Evolutionary conservation across 2,113 vertebrate species (phyloP).

Genomic region (Oryzias javanicus): DNA sequence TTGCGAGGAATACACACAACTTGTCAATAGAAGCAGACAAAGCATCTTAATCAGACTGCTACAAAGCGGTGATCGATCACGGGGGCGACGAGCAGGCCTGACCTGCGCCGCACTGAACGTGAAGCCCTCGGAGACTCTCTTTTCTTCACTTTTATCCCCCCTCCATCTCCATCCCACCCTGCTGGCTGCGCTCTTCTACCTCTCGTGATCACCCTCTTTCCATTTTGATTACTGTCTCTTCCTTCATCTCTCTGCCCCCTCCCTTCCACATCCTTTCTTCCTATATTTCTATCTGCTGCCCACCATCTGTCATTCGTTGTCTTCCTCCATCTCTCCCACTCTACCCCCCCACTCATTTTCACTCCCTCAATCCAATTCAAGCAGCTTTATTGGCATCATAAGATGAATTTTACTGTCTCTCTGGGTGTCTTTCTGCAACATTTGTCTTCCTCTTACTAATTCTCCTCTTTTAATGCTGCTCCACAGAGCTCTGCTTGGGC

Average conservation of each 20-base stretch:
- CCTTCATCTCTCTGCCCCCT: constrained; percentile 19
- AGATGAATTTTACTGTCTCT: constrained; percentile 63
- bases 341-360: constrained; percentile 38
- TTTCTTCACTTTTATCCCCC: constrained; percentile 23
- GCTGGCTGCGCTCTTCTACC: constrained; percentile 17
- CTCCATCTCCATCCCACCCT: constrained; percentile 8
- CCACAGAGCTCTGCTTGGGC: constrained; percentile 20
- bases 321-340: constrained; percentile 33
- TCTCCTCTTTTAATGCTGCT: constrained; percentile 31
- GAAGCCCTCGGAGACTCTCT: constrained; percentile 39
- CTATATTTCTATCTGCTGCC: constrained; percentile 57
- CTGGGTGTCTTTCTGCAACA: constrained; percentile 41
- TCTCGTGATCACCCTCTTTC: constrained; percentile 35
- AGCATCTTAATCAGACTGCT: constrained; percentile 60
- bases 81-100: constrained; percentile 51
- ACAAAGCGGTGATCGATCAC: constrained; percentile 59
- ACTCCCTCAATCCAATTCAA: constrained; percentile 62
- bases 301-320: constrained; percentile 68
- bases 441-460: constrained; percentile 54
- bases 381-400: constrained; percentile 68
- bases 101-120: constrained; percentile 60
- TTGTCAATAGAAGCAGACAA: constrained; percentile 56
- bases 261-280: constrained; percentile 18
- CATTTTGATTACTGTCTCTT: constrained; percentile 49
- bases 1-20: constrained; percentile 23